Conservation (phyloP, 2,113 vertebrate species). For the Axis porcinus region DNA sequence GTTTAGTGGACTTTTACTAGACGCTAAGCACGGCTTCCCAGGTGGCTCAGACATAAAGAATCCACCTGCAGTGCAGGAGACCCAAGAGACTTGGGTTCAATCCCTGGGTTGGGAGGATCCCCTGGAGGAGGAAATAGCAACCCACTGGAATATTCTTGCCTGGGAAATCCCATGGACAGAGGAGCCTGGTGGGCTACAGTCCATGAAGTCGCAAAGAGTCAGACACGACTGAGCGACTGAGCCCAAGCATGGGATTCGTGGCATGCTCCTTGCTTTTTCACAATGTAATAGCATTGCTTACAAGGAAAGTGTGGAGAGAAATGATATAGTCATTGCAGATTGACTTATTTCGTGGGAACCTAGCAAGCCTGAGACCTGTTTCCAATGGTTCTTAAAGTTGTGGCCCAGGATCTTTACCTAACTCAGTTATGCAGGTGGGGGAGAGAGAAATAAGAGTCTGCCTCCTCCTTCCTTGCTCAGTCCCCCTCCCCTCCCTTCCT, state of each 20-base stretch:
- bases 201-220: background rate
- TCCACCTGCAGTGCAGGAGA: background rate
- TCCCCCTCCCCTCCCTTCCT: background rate
- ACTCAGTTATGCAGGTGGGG: background rate
- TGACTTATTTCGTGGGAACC: background rate
- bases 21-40: background rate
- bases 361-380: background rate
- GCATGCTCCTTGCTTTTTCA: background rate
- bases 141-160: background rate
- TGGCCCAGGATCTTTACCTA: background rate
- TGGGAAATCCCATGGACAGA: background rate
- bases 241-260: background rate
- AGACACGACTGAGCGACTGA: background rate
- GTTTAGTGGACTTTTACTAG: background rate
- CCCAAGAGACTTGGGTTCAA: background rate
- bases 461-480: too few relatives aligned
- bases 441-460: background rate
- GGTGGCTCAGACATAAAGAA: background rate
- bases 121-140: background rate
- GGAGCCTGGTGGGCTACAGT: background rate
- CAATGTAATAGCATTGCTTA: background rate
- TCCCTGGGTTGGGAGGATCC: background rate
- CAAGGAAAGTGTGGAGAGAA: background rate
- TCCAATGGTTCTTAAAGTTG: background rate
- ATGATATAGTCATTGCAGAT: background rate